Evolutionary conservation across 2,113 vertebrate genomes (phyloP).

Genomic region (Tragelaphus imberbis): DNA sequence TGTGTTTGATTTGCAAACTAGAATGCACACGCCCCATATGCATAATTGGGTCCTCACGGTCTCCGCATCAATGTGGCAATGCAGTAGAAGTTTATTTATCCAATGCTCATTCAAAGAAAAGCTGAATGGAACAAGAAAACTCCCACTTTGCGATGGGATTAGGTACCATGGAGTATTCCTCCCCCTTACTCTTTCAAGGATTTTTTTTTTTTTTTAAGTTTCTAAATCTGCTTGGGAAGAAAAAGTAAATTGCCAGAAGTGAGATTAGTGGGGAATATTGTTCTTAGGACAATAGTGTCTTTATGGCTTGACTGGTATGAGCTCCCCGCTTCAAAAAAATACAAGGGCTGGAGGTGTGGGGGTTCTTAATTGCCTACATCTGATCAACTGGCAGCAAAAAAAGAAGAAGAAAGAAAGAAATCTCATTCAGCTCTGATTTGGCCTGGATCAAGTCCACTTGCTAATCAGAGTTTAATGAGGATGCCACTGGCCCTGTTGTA

Average conservation of each 20-base stretch:
- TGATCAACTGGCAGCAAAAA: constrained; percentile 77
- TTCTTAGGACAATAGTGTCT: constrained; percentile 83
- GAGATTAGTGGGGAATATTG: constrained; percentile 87
- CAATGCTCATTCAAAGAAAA: constrained; percentile 81
- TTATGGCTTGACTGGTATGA: constrained; percentile 81
- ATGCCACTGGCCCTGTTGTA: constrained; percentile 75
- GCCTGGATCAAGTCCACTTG: constrained; percentile 82
- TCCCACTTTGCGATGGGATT: constrained; percentile 83
- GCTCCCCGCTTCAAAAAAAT: constrained; percentile 81
- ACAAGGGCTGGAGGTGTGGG: constrained; percentile 83
- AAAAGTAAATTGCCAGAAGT: constrained; percentile 89
- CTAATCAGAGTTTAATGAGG: constrained; percentile 88
- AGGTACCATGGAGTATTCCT: constrained; percentile 80
- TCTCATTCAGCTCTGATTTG: constrained; percentile 79
- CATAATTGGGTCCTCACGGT: constrained; percentile 83
- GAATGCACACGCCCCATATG: constrained; percentile 75
- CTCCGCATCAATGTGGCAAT: constrained; percentile 80
- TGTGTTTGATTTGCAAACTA: constrained; percentile 82
- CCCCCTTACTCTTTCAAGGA: constrained; percentile 79
- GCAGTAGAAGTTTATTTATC: constrained; percentile 85
- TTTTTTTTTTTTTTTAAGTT: constrained; percentile 79
- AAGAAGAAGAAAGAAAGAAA: constrained; percentile 61
- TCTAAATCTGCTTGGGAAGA: constrained; percentile 86
- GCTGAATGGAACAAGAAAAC: constrained; percentile 82
- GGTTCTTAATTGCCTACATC: constrained; percentile 87